These are phyloP conservation scores for Orycteropus afer DNA, from an alignment of 2,113 vertebrate genomes.

Conservation along the genomic window DNA sequence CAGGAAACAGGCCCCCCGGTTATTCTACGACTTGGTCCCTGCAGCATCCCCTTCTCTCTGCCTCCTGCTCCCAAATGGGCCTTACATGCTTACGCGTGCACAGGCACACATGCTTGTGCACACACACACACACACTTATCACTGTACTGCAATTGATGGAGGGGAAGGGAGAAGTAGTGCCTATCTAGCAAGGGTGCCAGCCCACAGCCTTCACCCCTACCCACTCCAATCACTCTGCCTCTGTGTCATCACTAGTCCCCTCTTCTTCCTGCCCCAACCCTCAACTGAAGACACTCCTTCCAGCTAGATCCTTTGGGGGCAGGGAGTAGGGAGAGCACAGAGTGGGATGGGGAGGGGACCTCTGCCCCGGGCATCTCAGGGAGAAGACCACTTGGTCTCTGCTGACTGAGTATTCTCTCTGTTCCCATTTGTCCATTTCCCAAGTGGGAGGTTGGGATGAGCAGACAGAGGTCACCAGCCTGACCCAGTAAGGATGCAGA, in stretches of 20 bases:
- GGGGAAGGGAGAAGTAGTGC: neutral
- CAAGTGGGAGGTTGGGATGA: rapidly evolving
- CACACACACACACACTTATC: too few species aligned
- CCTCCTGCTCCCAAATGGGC: neutral
- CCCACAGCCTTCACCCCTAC: neutral
- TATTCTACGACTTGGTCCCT: neutral
- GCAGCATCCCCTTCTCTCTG: too few species aligned
- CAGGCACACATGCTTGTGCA: too few species aligned
- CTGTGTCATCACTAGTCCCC: neutral
- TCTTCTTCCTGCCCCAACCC: neutral
- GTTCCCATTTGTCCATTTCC: neutral
- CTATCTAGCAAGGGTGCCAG: neutral
- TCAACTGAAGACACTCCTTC: too few species aligned
- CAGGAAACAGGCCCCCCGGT: neutral
- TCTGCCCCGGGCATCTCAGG: neutral
- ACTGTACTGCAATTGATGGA: neutral
- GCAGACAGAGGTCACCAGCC: neutral
- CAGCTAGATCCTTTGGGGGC: neutral
- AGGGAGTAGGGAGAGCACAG: too few species aligned
- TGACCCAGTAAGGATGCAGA: neutral
- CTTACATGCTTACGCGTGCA: too few species aligned
- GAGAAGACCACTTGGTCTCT: neutral
- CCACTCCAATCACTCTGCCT: neutral
- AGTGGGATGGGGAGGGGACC: neutral
- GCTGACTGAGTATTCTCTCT: neutral